Conservation (phyloP, 2,888 invertebrate species). For the Thumatha senex region DNA sequence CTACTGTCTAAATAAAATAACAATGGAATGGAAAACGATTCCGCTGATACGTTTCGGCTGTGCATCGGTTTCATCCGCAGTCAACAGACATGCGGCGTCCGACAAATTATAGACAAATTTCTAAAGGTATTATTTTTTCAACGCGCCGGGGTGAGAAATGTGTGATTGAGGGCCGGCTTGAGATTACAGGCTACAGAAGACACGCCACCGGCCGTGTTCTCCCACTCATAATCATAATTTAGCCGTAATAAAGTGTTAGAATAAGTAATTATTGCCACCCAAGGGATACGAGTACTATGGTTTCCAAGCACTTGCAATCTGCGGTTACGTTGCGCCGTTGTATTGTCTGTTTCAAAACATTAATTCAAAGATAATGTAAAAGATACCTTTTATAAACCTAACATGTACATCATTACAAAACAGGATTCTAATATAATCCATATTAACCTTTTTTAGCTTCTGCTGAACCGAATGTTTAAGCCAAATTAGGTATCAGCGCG, state of each 20-base stretch:
- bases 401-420: conserved; percentile 38
- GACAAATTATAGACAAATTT: conserved; percentile 82
- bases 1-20: conserved; percentile 68
- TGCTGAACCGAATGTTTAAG: conserved; percentile 49
- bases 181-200: conserved; percentile 75
- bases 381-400: conserved; percentile 31
- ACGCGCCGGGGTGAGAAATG: conserved; percentile 82
- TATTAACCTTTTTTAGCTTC: conserved; percentile 54
- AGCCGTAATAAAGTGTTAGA: conserved; percentile 78
- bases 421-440: conserved; percentile 43
- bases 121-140: conserved; percentile 81
- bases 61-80: conserved; percentile 30
- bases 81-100: conserved; percentile 61
- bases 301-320: conserved; percentile 24
- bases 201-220: conserved; percentile 75
- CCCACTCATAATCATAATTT: conserved; percentile 76
- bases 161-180: conserved; percentile 79
- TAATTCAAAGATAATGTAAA: conserved; percentile 25
- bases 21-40: conserved; percentile 58
- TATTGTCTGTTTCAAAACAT: conserved; percentile 18
- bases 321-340: conserved; percentile 24
- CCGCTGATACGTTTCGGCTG: conserved; percentile 48
- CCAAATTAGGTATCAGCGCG: conserved; percentile 47
- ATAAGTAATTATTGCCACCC: conserved; percentile 75
- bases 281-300: conserved; percentile 30